Percentiles rank a stretch among this genome's conserved stretches.
Conservation (phyloP, 2,888 invertebrate genomes). For the Melipona beecheii region DNA sequence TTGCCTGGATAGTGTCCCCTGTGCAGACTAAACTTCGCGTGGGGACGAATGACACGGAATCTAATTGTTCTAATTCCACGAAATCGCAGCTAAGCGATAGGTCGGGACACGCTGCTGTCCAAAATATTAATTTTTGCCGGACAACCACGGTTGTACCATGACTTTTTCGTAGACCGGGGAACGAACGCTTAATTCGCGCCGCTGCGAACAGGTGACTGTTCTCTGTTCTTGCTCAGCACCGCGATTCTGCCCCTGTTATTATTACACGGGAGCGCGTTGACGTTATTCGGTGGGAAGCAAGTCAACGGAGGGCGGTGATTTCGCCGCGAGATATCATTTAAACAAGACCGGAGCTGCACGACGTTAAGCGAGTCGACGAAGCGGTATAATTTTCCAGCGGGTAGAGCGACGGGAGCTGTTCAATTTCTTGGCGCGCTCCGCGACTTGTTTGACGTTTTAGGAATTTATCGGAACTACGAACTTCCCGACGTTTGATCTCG, state of each 20-base stretch:
- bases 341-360: not conserved
- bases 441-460: not conserved
- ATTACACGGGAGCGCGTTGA: slow-evolving; percentile 11
- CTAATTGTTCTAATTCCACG: too few relatives aligned
- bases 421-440: not conserved
- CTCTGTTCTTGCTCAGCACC: not conserved
- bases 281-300: slow-evolving; percentile 3
- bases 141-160: too few relatives aligned
- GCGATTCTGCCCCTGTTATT: not conserved
- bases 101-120: too few relatives aligned
- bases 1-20: too few relatives aligned
- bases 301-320: not conserved
- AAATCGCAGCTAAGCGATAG: too few relatives aligned
- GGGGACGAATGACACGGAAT: too few relatives aligned
- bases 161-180: too few relatives aligned
- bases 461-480: not conserved
- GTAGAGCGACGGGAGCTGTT: too few relatives aligned
- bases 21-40: too few relatives aligned
- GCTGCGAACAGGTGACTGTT: not conserved
- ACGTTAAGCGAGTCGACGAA: not conserved
- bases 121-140: too few relatives aligned
- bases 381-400: not conserved
- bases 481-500: not conserved
- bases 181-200: too few relatives aligned
- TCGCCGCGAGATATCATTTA: not conserved